Conservation (phyloP, 2,888 invertebrate species). For the Podotricha telesiphe region DNA sequence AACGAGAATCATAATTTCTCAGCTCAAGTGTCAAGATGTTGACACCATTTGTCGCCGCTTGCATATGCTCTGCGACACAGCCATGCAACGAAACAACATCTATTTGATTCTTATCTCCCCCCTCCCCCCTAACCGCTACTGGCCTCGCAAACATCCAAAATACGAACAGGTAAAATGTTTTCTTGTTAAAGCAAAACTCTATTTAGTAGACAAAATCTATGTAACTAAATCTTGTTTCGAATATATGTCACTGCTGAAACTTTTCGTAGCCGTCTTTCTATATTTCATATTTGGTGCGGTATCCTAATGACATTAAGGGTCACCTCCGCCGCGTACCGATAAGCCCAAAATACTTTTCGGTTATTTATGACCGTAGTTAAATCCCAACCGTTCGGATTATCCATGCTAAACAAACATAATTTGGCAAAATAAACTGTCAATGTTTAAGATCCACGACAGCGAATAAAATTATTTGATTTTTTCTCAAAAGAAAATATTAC, state of each 20-base stretch:
- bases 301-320: conserved; percentile 47
- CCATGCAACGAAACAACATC: conserved; percentile 81
- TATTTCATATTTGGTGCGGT: conserved; percentile 45
- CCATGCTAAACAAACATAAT: conserved; percentile 42
- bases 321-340: conserved; percentile 44
- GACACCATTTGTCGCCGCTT: conserved; percentile 69
- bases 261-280: conserved; percentile 44
- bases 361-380: conserved; percentile 49
- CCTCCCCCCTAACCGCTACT: conserved; percentile 50
- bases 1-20: conserved; percentile 53
- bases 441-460: conserved; percentile 25
- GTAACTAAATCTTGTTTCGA: conserved; percentile 53
- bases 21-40: conserved; percentile 73
- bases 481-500: conserved; percentile 9
- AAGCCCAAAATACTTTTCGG: conserved; percentile 47
- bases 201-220: conserved; percentile 68
- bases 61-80: conserved; percentile 72
- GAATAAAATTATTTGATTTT: conserved; percentile 8
- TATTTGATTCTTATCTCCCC: conserved; percentile 82
- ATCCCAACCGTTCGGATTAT: conserved; percentile 45
- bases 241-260: conserved; percentile 52
- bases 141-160: conserved; percentile 66
- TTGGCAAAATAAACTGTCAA: conserved; percentile 34
- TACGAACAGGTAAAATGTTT: conserved; percentile 77
- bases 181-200: conserved; percentile 65